A percentile compares a stretch with the other conserved stretches of the same genome.
Conservation (phyloP, 2,113 vertebrate species). For the Gnathonemus echidnorhynchus region DNA sequence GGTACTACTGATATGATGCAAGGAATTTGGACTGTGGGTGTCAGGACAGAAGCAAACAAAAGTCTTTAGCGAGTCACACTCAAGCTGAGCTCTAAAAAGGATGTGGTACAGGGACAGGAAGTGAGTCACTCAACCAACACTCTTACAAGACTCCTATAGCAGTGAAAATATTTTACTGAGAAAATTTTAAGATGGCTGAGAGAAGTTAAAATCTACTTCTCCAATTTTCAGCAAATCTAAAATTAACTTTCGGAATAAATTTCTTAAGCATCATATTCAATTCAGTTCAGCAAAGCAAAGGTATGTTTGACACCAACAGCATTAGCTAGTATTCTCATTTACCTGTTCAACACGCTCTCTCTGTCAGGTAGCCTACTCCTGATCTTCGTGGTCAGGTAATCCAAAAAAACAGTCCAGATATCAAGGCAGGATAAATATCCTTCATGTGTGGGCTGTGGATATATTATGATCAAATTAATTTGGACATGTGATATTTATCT, state of each 20-base stretch:
- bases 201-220: neutral
- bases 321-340: slow-evolving; percentile 12
- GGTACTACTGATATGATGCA: neutral
- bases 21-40: neutral
- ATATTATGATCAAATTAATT: slow-evolving; percentile 20
- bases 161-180: neutral
- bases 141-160: neutral
- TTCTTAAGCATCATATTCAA: neutral
- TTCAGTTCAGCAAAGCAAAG: neutral
- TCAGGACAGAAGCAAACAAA: neutral
- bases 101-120: slow-evolving; percentile 26
- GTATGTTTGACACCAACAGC: neutral
- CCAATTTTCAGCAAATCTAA: neutral
- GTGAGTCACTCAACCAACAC: neutral
- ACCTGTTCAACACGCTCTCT: slow-evolving; percentile 90
- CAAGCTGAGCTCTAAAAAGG: neutral
- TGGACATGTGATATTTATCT: neutral
- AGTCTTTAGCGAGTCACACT: neutral
- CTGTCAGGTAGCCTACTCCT: slow-evolving; percentile 87
- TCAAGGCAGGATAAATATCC: slow-evolving; percentile 97
- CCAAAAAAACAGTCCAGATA: slow-evolving; percentile 95
- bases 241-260: neutral
- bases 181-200: neutral
- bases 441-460: slow-evolving; percentile 83
- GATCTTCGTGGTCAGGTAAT: slow-evolving; percentile 94